These are phyloP conservation scores for Crotalus horridus DNA, from an alignment of 2,113 vertebrate genomes.

Conservation along the genomic window DNA sequence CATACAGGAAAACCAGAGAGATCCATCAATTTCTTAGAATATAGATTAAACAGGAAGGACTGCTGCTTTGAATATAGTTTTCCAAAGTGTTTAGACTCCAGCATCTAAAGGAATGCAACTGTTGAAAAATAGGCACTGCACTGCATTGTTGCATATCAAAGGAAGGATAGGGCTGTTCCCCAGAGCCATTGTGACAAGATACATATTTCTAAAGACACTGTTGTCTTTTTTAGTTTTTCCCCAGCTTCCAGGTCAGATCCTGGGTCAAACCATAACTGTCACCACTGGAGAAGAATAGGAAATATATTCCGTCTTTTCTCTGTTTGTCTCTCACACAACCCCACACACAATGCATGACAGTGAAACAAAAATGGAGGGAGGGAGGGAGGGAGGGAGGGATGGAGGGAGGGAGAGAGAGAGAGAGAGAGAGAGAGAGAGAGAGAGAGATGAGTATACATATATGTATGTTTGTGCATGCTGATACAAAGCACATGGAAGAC, in stretches of 20 bases:
- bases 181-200: slow-evolving; percentile 32
- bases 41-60: slow-evolving; percentile 36
- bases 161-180: slow-evolving; percentile 45
- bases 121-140: slow-evolving; percentile 35
- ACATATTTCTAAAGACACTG: slow-evolving; percentile 41
- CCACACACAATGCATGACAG: not conserved
- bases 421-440: not conserved
- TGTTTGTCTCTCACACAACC: not conserved
- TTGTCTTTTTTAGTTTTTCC: slow-evolving; percentile 39
- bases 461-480: not conserved
- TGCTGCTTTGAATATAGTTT: slow-evolving; percentile 42
- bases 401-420: not conserved
- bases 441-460: not conserved
- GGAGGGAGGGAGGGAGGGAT: not conserved
- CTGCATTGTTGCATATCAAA: slow-evolving; percentile 35
- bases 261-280: slow-evolving; percentile 60
- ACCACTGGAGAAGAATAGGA: slow-evolving; percentile 51
- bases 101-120: slow-evolving; percentile 33
- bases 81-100: slow-evolving; percentile 21
- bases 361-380: not conserved
- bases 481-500: not conserved
- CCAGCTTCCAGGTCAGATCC: slow-evolving; percentile 57
- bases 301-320: slow-evolving; percentile 29
- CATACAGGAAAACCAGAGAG: slow-evolving; percentile 32
- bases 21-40: slow-evolving; percentile 42